A percentile compares a stretch with the other conserved stretches of the same genome.
Conservation (phyloP, 2,113 vertebrate species). For the Pitta sordida region DNA sequence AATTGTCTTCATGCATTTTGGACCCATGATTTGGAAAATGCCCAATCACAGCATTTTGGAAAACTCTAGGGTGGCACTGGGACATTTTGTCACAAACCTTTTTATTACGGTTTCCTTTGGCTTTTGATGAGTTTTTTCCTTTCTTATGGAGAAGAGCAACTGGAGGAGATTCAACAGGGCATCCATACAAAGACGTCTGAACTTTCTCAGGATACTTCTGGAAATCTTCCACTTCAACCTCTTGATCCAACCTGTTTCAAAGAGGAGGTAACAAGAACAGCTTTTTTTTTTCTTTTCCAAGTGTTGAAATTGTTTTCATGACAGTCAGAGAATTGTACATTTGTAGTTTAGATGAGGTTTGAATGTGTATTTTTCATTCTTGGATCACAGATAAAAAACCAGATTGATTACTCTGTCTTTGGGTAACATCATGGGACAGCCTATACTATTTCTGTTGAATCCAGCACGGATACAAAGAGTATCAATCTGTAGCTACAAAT, state of each 20-base stretch:
- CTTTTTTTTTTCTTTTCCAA: fast-evolving
- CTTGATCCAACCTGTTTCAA: slow-evolving; percentile 82
- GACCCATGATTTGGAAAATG: background rate
- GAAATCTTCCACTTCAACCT: slow-evolving; percentile 95
- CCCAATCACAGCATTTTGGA: background rate
- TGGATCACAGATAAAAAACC: background rate
- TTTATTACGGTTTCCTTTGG: slow-evolving; percentile 75
- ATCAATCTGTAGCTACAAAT: background rate
- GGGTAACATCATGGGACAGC: background rate
- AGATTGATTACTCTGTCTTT: background rate
- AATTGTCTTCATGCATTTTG: background rate
- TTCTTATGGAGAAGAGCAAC: slow-evolving; percentile 77
- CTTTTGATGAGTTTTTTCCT: slow-evolving; percentile 73
- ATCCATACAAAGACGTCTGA: slow-evolving; percentile 86
- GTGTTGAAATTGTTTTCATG: background rate
- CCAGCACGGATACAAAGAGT: background rate
- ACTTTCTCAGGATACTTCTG: slow-evolving; percentile 89
- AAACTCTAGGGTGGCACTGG: background rate
- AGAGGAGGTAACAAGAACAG: background rate
- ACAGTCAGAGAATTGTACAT: background rate
- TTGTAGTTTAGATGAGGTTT: background rate
- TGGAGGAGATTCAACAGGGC: slow-evolving; percentile 82
- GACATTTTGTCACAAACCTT: slow-evolving; percentile 79
- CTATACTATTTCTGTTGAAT: background rate
- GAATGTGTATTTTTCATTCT: background rate